Evolutionary conservation across 2,888 invertebrate genomes (phyloP), one percentile per base, ranked within the genome.

Genomic region (Atherix ibis): DNA sequence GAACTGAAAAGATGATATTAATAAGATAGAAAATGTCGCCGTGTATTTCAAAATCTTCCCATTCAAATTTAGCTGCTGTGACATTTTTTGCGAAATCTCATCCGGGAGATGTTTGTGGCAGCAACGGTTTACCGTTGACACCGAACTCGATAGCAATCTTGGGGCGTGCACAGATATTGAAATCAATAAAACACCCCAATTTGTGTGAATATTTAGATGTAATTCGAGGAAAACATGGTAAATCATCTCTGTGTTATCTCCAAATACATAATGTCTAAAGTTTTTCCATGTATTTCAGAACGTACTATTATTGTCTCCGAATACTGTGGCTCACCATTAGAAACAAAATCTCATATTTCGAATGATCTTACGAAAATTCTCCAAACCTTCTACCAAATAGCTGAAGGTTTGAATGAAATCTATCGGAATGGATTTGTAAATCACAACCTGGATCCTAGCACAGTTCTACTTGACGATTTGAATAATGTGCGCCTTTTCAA

Each of bases 131-230:
- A 31, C 97, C 97, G 0, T 65, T 95, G 14, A 95, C 95, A 2
- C 94, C 95, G 3, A 94, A 95, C 62, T 92, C 94, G 1, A 89
- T 95, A 40, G 83, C 87, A 36, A 91, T 97, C 51, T 67, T 89
- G 36, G 94, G 95, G 5, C 70, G 76, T 50, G 84, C 92, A 17
- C 91, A 92, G 54, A 66, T 72, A 39, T 64, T 95, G 12, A 79
- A 84, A 52, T 76, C 75, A 0, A 63, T 89, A 33, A 66, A 73
- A 38, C 88, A 91, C 58, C 73, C 74, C 1, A 73, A 85, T 62
- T 65, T 97, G 32, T 89, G 89, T 50, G 74, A 78, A 38, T 95
- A 95, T 62, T 64, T 97, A 27, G 92, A 94, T 60, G 75, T 95
- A 35, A 76, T 85, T 42, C 68, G 92, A 46, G 87, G 89, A 44